Conservation (phyloP, 2,888 invertebrate species). For the Rhingia rostrata region DNA sequence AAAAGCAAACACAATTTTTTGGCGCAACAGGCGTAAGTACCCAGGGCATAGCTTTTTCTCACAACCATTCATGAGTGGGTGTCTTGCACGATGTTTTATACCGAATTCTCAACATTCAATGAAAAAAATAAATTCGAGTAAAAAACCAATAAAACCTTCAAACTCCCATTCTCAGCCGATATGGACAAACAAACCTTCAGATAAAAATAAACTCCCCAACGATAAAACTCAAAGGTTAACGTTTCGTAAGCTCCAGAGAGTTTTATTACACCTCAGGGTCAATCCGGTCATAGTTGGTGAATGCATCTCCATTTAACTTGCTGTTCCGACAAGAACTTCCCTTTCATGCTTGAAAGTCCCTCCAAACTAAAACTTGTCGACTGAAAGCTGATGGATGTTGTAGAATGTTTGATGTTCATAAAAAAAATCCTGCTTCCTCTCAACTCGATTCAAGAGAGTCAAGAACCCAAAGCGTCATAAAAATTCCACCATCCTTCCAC, state of each 20-base stretch:
- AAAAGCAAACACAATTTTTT: no score
- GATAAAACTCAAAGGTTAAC: constrained; percentile 35
- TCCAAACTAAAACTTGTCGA: constrained; percentile 7
- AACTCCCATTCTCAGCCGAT: neutral
- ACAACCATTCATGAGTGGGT: no score
- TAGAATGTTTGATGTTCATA: constrained; percentile 31
- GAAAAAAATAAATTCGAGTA: neutral
- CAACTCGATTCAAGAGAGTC: constrained; percentile 44
- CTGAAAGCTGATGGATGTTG: constrained; percentile 16
- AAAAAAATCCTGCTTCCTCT: constrained; percentile 22
- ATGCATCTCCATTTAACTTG: neutral
- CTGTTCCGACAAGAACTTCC: neutral
- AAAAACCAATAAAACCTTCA: neutral
- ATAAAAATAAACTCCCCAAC: constrained; percentile 6
- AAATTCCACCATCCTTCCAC: constrained; percentile 38
- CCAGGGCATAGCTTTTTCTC: no score
- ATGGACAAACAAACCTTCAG: neutral
- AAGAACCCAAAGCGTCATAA: constrained; percentile 48
- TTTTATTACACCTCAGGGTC: constrained; percentile 49
- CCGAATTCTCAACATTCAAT: no score
- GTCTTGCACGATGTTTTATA: no score
- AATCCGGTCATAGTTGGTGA: constrained; percentile 19
- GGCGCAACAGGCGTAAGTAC: no score
- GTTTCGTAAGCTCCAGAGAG: neutral
- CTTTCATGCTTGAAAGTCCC: constrained; percentile 18